phyloP scores from a whole-genome alignment of 2,888 invertebrate genomes.

The Copidosoma aretas region DNA sequence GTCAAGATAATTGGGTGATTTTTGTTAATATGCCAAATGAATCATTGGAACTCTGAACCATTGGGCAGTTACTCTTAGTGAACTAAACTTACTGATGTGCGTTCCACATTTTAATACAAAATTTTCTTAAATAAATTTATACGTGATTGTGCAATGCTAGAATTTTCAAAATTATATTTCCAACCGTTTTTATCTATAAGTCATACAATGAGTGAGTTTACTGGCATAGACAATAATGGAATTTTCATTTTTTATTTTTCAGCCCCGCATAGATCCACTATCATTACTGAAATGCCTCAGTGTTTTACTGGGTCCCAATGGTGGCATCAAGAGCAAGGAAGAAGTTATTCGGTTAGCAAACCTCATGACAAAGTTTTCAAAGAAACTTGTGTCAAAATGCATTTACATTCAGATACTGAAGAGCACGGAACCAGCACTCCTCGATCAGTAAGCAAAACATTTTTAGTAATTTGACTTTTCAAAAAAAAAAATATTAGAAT shows the following conservation, averaged over 20 bases:
- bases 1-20: conserved; percentile 46
- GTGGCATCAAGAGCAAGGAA: conserved; percentile 85
- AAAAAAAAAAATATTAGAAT: background rate
- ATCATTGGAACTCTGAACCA: conserved; percentile 54
- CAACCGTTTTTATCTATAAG: no score
- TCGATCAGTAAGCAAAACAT: conserved; percentile 71
- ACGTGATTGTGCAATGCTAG: background rate
- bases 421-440: conserved; percentile 80
- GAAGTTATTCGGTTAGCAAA: conserved; percentile 91
- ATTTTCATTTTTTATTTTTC: conserved; percentile 56
- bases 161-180: background rate
- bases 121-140: background rate
- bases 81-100: conserved; percentile 57
- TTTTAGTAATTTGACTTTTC: conserved; percentile 2
- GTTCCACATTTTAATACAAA: conserved; percentile 46
- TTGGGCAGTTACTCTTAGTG: conserved; percentile 51
- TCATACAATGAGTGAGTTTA: no score
- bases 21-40: conserved; percentile 53
- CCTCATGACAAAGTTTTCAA: conserved; percentile 94
- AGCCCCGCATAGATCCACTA: conserved; percentile 93
- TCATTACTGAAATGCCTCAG: conserved; percentile 88
- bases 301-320: conserved; percentile 81
- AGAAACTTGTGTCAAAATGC: conserved; percentile 93
- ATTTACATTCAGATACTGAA: conserved; percentile 92
- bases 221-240: background rate